Conservation (phyloP, 1,140 invertebrate genomes). For the Melanaphis sacchari region DNA sequence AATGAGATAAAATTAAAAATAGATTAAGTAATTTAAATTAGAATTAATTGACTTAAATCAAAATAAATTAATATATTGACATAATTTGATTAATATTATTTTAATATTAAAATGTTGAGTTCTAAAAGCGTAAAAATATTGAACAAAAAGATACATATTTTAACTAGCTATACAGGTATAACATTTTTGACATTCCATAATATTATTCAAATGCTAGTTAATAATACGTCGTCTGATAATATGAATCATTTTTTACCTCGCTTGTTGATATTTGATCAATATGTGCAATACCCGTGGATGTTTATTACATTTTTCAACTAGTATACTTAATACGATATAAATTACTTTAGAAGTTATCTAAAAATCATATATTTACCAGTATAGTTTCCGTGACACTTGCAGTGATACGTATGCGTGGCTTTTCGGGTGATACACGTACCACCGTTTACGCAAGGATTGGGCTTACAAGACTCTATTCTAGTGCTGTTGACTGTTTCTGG, state of each 20-base stretch:
- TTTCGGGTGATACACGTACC: slow-evolving; percentile 69
- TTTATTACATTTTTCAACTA: not conserved
- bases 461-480: slow-evolving; percentile 71
- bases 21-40: not conserved
- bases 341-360: not conserved
- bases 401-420: slow-evolving; percentile 66
- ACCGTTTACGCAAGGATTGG: slow-evolving; percentile 74
- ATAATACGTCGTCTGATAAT: not conserved
- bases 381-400: slow-evolving; percentile 69
- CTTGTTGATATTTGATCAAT: not conserved
- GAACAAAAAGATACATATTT: no score
- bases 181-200: not conserved
- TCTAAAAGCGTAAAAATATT: no score
- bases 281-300: not conserved
- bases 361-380: slow-evolving; percentile 64
- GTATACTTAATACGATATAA: not conserved
- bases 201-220: not conserved
- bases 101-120: no score
- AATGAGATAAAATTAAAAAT: not conserved
- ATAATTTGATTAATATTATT: no score
- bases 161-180: not conserved
- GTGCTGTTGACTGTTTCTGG: not conserved
- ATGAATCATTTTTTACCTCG: not conserved
- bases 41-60: not conserved
- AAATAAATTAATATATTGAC: not conserved